Evolutionary conservation across 2,888 invertebrate species (phyloP), one percentile per base, ranked within the genome.

Genomic region (Caenorhabditis panamensis): DNA sequence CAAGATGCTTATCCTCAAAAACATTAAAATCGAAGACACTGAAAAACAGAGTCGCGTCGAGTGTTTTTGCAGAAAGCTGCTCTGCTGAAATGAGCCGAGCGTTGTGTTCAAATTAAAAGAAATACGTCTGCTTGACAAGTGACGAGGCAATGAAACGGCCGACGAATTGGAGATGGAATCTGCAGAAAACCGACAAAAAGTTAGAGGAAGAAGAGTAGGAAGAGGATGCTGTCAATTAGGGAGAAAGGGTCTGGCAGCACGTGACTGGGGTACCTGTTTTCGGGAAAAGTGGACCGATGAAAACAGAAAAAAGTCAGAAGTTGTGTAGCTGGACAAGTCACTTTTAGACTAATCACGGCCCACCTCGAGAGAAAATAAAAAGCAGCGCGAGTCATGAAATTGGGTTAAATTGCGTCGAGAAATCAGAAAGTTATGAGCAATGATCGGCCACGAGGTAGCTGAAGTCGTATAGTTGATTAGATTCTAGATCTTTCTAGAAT

Each of bases 401-500:
- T 36, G 58, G 20, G 58, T 58, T 58, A 58, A 58, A 49, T 22
- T 2, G 49, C 18, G 49, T 13, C 41, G 54, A 54, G 16, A n/a
- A 28, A 54, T 16, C 24, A 28, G 9, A 4, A 9, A 26, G 54
- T 54, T 54, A 54, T 58, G 58, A 58, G 58, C 58, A 58, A 58
- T 36, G 37, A 58, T 54, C 54, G 28, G 28, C 56, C 58, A 58
- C 58, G 58, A 58, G 58, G 16, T 20, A 20, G 1, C 49, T 49
- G 41, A 41, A 49, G 24, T 53, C 58, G 58, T 58, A 58, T 58
- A 58, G 58, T 36, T 54, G 58, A 58, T 58, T 58, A 37, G 11
- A 58, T 58, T 58, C 20, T 13, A 9, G 58, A 36, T 22, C 5
- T 0, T 58, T 58, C 58, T 18, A 26, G 53, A 53, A 13, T 9